A percentile compares a stretch with the other conserved stretches of the same genome.
Conservation (phyloP, 2,797 vertebrate genomes). For the Channallabes apus region DNA sequence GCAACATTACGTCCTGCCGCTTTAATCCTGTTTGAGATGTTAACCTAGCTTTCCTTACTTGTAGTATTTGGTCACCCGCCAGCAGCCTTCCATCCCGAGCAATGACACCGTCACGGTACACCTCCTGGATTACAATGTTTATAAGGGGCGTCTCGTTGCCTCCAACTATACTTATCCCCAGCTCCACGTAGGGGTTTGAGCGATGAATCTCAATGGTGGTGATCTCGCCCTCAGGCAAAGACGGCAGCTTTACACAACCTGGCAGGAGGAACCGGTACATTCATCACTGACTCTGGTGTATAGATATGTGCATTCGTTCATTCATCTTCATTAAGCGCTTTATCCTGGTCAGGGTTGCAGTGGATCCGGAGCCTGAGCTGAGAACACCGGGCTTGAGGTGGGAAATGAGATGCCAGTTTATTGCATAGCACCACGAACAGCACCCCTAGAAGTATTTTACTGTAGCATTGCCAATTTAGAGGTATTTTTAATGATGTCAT, state of each 20-base stretch:
- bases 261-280: conserved; percentile 52
- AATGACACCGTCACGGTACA: conserved; percentile 95
- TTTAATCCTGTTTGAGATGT: neutral
- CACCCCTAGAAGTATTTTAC: neutral
- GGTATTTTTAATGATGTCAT: no score
- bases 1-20: neutral
- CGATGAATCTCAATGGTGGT: conserved; percentile 96
- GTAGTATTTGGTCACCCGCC: conserved; percentile 96
- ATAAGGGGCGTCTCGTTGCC: conserved; percentile 98
- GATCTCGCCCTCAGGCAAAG: conserved; percentile 96
- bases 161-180: conserved; percentile 97
- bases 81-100: conserved; percentile 94
- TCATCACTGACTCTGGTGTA: conserved; percentile 1
- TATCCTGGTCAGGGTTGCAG: conserved; percentile 17
- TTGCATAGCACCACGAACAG: neutral
- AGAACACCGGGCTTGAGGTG: conserved; percentile 2
- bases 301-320: conserved; percentile 13
- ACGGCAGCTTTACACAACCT: conserved; percentile 89
- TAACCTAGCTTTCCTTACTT: conserved; percentile 72
- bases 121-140: conserved; percentile 98
- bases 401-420: neutral
- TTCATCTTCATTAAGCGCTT: conserved; percentile 21
- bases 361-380: neutral
- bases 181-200: conserved; percentile 91
- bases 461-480: neutral